A percentile compares a stretch with the other conserved stretches of the same genome.
Evolutionary conservation across 2,113 vertebrate species (phyloP).

Genomic region (crab-eating macaque (Macaca fascicularis)): DNA sequence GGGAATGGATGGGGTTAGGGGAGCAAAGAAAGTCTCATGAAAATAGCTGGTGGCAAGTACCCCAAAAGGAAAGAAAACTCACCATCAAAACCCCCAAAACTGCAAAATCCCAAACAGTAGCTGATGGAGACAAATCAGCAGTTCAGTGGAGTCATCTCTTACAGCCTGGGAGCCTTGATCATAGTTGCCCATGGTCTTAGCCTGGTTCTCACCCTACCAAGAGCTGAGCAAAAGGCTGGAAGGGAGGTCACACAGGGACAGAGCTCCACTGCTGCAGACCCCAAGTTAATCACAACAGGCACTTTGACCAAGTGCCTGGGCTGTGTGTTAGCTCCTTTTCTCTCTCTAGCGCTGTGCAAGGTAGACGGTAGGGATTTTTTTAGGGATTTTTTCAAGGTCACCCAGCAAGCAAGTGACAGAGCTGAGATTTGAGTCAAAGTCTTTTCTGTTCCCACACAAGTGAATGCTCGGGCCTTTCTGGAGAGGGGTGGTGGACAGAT

Average conservation of each 20-base stretch:
- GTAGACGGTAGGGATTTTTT: neutral
- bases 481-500: neutral
- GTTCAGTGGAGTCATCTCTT: neutral
- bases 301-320: rapidly evolving
- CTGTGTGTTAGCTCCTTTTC: rapidly evolving
- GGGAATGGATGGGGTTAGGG: neutral
- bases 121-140: neutral
- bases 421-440: neutral
- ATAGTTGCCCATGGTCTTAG: neutral
- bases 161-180: neutral
- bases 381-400: neutral
- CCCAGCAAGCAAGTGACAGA: neutral
- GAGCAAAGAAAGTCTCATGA: neutral
- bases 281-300: neutral
- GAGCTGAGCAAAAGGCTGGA: neutral
- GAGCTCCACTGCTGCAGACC: neutral
- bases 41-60: neutral
- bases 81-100: neutral
- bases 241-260: neutral
- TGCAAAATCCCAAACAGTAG: neutral
- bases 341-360: neutral
- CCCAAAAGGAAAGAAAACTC: neutral
- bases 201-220: neutral
- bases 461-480: neutral
- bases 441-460: neutral